phyloP scores from a whole-genome alignment of 1,140 invertebrate species.

The Drosophila bifasciata region DNA sequence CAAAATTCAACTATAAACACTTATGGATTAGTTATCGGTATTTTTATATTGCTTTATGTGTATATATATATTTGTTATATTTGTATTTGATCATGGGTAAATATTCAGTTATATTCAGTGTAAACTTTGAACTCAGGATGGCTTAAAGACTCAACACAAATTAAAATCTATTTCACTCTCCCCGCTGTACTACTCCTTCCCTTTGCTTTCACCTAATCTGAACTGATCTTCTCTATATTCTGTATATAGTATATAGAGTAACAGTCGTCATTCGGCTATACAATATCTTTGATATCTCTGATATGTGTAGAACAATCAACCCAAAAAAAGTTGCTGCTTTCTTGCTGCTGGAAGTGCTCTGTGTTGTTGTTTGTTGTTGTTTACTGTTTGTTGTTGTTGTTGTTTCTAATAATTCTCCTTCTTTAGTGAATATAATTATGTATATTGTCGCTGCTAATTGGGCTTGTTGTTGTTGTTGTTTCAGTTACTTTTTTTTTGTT shows the following conservation, averaged over 20 bases:
- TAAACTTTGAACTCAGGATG: slow-evolving; percentile 83
- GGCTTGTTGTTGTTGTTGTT: slow-evolving; percentile 58
- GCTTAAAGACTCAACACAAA: slow-evolving; percentile 75
- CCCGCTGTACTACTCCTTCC: background rate
- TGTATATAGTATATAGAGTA: slow-evolving; percentile 38
- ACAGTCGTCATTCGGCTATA: background rate
- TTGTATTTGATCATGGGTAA: slow-evolving; percentile 62
- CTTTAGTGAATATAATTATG: slow-evolving; percentile 10
- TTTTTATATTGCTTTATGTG: slow-evolving; percentile 66
- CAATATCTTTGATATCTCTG: slow-evolving; percentile 47
- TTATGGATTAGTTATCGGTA: slow-evolving; percentile 58
- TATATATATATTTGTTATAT: slow-evolving; percentile 56
- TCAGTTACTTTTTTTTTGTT: slow-evolving; percentile 7
- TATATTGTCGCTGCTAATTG: slow-evolving; percentile 75
- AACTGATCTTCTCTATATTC: slow-evolving; percentile 17
- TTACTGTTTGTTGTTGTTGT: slow-evolving; percentile 54
- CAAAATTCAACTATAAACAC: slow-evolving; percentile 74
- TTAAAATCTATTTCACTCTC: slow-evolving; percentile 2
- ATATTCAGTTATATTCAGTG: slow-evolving; percentile 59
- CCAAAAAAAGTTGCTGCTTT: slow-evolving; percentile 68
- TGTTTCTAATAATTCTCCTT: slow-evolving; percentile 5
- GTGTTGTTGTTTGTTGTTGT: slow-evolving; percentile 65
- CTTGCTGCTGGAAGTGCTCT: slow-evolving; percentile 68
- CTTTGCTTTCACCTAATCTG: too few species aligned
- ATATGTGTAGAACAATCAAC: slow-evolving; percentile 84